Conservation (phyloP, 2,888 invertebrate species). For the Bibio marci region DNA sequence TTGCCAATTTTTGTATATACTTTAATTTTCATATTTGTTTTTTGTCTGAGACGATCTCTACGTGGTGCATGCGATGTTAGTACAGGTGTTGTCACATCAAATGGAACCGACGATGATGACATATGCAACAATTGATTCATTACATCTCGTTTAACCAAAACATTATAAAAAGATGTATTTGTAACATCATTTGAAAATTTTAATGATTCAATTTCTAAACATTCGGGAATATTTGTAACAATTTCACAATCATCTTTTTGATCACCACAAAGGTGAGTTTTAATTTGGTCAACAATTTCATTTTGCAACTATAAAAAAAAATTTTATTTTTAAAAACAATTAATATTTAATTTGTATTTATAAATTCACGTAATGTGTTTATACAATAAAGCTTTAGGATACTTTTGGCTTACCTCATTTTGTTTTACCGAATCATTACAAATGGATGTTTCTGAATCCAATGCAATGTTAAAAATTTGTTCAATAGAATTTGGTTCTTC, state of each 20-base stretch:
- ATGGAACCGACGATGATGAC: too few species aligned
- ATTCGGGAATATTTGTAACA: conserved; percentile 12
- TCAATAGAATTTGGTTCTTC: conserved; percentile 31
- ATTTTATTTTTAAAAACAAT: neutral
- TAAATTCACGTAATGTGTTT: conserved; percentile 1
- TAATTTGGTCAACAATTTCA: conserved; percentile 8
- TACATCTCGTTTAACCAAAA: conserved; percentile 10
- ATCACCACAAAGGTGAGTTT: conserved; percentile 12
- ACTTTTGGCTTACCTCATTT: neutral
- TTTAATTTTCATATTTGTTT: conserved; percentile 12
- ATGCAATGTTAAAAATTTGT: conserved; percentile 30
- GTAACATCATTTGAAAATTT: neutral
- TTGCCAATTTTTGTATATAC: conserved; percentile 14
- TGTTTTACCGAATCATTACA: conserved; percentile 24
- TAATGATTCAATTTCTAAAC: neutral
- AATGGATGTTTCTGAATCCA: conserved; percentile 24
- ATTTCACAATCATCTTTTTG: conserved; percentile 12
- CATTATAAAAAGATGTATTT: conserved; percentile 10
- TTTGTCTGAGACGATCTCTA: neutral
- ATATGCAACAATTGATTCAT: neutral
- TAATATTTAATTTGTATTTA: neutral
- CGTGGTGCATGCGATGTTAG: neutral
- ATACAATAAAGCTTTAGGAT: conserved; percentile 10
- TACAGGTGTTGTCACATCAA: too few species aligned
- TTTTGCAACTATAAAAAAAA: conserved; percentile 7